Conservation (phyloP, 2,888 invertebrate species). For the Pollenia griseotomentosa region DNA sequence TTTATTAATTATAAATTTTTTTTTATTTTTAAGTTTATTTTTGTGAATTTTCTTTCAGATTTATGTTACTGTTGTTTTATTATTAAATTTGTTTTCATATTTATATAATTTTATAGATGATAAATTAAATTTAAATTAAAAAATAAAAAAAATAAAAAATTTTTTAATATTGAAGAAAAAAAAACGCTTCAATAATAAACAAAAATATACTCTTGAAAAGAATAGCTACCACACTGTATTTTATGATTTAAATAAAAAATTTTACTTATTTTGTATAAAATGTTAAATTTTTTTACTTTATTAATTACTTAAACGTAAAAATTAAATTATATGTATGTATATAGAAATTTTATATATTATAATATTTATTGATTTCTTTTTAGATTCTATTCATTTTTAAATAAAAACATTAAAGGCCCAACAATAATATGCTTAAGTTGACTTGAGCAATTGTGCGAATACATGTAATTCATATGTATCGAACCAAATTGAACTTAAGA, state of each 20-base stretch:
- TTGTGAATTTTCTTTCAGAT: constrained; percentile 37
- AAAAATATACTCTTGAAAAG: constrained; percentile 11
- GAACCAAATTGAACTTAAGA: too few relatives aligned
- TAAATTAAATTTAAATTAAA: constrained; percentile 28
- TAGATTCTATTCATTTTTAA: constrained; percentile 17
- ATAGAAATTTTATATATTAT: constrained; percentile 21
- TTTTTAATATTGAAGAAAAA: constrained; percentile 39
- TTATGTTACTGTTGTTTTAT: constrained; percentile 38
- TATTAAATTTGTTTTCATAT: constrained; percentile 24
- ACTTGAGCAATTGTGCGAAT: too few relatives aligned
- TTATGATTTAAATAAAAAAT: constrained; percentile 16
- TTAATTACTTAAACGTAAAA: background rate
- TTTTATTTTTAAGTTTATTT: constrained; percentile 41
- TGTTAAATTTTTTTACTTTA: background rate
- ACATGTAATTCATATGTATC: too few relatives aligned
- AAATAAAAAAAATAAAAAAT: constrained; percentile 49
- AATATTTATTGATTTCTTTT: background rate
- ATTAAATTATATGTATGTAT: constrained; percentile 33
- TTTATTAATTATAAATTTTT: constrained; percentile 48
- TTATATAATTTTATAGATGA: constrained; percentile 11
- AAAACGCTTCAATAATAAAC: constrained; percentile 31
- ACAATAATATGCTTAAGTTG: too few relatives aligned
- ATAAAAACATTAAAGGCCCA: constrained; percentile 5
- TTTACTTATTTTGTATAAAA: background rate
- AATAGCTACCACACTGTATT: constrained; percentile 66